These are phyloP conservation scores for Bos indicus DNA, from an alignment of 2,113 vertebrate species.

Conservation along the genomic window DNA sequence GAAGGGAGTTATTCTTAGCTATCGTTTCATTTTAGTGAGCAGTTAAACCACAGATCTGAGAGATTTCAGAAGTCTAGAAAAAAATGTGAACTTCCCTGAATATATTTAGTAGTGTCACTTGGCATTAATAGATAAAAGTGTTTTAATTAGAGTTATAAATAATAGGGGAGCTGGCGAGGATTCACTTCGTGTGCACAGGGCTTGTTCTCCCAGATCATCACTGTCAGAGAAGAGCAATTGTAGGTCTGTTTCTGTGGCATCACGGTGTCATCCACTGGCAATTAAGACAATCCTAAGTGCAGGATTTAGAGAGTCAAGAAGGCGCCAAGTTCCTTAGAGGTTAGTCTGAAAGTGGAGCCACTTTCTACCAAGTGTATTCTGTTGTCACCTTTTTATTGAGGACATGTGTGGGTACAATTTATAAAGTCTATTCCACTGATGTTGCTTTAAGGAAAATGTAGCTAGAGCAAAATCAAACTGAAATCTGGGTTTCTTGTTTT, in stretches of 20 bases:
- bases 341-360: slow-evolving; percentile 50
- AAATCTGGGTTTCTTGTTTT: slow-evolving; percentile 15
- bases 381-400: slow-evolving; percentile 58
- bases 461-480: slow-evolving; percentile 6
- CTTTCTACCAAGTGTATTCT: slow-evolving; percentile 43
- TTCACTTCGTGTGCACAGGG: slow-evolving; percentile 62
- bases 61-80: slow-evolving; percentile 77
- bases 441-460: background rate
- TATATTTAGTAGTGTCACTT: slow-evolving; percentile 78
- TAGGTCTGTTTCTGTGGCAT: slow-evolving; percentile 39
- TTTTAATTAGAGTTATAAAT: slow-evolving; percentile 83
- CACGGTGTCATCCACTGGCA: slow-evolving; percentile 40
- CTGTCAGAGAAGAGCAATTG: slow-evolving; percentile 62
- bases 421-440: background rate
- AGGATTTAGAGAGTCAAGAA: slow-evolving; percentile 60
- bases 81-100: slow-evolving; percentile 72
- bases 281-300: slow-evolving; percentile 45
- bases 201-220: slow-evolving; percentile 63
- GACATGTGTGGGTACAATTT: background rate
- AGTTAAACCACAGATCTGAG: slow-evolving; percentile 78
- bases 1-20: slow-evolving; percentile 84
- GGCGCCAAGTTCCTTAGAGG: slow-evolving; percentile 32
- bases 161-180: slow-evolving; percentile 71
- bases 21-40: slow-evolving; percentile 78
- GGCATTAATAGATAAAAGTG: slow-evolving; percentile 80